Conservation (phyloP, 1,140 invertebrate species). For the Vanessa tameamea region DNA sequence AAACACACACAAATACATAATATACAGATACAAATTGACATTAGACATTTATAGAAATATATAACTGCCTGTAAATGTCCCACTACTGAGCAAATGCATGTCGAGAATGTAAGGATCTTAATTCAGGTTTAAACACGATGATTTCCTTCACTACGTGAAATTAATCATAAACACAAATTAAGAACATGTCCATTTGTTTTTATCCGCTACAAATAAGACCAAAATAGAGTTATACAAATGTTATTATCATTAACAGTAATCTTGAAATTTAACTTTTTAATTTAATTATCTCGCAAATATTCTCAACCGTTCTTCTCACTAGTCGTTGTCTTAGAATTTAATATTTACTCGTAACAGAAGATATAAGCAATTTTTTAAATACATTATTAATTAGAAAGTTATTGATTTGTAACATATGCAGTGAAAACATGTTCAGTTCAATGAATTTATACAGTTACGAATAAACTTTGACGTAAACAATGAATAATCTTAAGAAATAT, state of each 20-base stretch:
- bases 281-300: not conserved
- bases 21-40: no score
- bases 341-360: not conserved
- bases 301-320: not conserved
- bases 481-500: not conserved
- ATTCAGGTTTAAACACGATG: no score
- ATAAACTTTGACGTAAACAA: not conserved
- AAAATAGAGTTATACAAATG: not conserved
- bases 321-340: not conserved
- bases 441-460: not conserved
- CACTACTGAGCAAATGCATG: no score
- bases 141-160: no score
- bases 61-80: no score
- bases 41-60: no score
- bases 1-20: no score
- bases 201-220: not conserved
- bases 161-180: no score
- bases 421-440: slow-evolving; percentile 8
- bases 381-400: slow-evolving; percentile 13
- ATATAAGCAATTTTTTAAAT: slow-evolving; percentile 4
- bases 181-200: not conserved
- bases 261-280: slow-evolving; percentile 12
- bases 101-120: no score
- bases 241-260: slow-evolving; percentile 2
- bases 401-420: slow-evolving; percentile 7